Conservation (phyloP, 2,888 invertebrate genomes). For the Anthoptus insignis region DNA sequence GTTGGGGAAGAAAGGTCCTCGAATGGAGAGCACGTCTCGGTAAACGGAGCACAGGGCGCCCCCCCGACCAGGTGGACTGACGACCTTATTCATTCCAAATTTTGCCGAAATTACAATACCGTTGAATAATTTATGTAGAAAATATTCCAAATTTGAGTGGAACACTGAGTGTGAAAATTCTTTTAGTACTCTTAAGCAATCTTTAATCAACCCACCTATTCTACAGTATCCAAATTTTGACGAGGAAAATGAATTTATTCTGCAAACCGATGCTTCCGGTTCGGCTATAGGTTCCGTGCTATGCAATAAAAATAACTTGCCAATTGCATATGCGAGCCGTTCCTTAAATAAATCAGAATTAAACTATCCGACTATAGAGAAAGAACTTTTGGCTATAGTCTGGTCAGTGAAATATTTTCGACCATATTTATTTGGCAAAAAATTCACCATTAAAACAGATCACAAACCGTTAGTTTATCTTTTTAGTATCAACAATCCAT, state of each 20-base stretch:
- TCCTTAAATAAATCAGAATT: neutral
- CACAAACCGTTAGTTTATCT: neutral
- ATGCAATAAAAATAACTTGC: neutral
- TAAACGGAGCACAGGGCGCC: too few species aligned
- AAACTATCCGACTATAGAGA: neutral
- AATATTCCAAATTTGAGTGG: neutral
- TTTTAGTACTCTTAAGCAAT: neutral
- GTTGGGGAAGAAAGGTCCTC: too few species aligned
- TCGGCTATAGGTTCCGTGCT: neutral
- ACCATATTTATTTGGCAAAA: constrained; percentile 38
- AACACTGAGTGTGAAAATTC: neutral
- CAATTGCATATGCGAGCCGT: neutral
- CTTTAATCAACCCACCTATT: neutral
- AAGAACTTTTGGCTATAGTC: neutral
- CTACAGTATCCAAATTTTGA: neutral
- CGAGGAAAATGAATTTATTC: neutral
- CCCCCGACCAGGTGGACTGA: too few species aligned
- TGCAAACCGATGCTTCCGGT: neutral
- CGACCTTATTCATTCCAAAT: neutral
- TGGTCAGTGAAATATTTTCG: constrained; percentile 40
- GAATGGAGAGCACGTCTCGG: too few species aligned
- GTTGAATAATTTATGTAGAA: neutral
- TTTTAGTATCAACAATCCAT: neutral
- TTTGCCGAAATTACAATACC: neutral
- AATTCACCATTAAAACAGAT: constrained; percentile 37